A percentile compares a stretch with the other conserved stretches of the same genome.
These are phyloP conservation scores for Watsonalla binaria DNA, from an alignment of 2,888 invertebrate species.

Conservation along the genomic window DNA sequence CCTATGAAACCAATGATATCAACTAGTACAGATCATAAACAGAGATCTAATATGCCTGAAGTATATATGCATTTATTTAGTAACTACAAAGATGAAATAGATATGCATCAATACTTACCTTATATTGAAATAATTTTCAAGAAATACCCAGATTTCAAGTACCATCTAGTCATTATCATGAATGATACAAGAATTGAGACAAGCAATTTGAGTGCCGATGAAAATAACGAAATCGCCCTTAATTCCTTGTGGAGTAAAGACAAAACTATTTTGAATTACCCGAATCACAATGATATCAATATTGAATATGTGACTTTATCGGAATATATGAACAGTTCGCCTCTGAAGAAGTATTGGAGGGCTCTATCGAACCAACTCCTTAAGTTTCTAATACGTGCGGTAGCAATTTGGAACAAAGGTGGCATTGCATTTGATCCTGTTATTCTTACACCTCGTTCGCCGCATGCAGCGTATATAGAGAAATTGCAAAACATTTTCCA, in stretches of 20 bases:
- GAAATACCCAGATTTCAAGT: slow-evolving; percentile 46
- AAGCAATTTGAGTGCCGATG: slow-evolving; percentile 35
- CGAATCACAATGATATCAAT: slow-evolving; percentile 23
- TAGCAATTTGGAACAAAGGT: slow-evolving; percentile 66
- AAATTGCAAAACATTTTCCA: slow-evolving; percentile 44
- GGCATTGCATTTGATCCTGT: slow-evolving; percentile 60
- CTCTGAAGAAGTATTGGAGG: slow-evolving; percentile 51
- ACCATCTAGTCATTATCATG: slow-evolving; percentile 46
- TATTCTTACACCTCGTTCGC: slow-evolving; percentile 45
- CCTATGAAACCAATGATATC: slow-evolving; percentile 16
- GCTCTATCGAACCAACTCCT: slow-evolving; percentile 44
- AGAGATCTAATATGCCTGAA: slow-evolving; percentile 18
- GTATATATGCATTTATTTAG: slow-evolving; percentile 58
- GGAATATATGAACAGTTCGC: slow-evolving; percentile 51
- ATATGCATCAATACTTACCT: slow-evolving; percentile 47
- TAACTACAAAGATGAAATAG: slow-evolving; percentile 32
- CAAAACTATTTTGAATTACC: slow-evolving; percentile 15
- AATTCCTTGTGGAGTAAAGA: slow-evolving; percentile 43
- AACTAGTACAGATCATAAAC: slow-evolving; percentile 9
- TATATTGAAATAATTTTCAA: slow-evolving; percentile 44
- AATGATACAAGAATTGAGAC: slow-evolving; percentile 43
- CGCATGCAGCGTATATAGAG: slow-evolving; percentile 41
- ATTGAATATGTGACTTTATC: slow-evolving; percentile 43
- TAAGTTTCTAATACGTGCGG: slow-evolving; percentile 50
- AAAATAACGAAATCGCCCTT: slow-evolving; percentile 56